A percentile compares a stretch with the other conserved stretches of the same genome.
These are phyloP conservation scores for Microplitis demolitor DNA, from an alignment of 1,140 invertebrate species.

Conservation along the genomic window DNA sequence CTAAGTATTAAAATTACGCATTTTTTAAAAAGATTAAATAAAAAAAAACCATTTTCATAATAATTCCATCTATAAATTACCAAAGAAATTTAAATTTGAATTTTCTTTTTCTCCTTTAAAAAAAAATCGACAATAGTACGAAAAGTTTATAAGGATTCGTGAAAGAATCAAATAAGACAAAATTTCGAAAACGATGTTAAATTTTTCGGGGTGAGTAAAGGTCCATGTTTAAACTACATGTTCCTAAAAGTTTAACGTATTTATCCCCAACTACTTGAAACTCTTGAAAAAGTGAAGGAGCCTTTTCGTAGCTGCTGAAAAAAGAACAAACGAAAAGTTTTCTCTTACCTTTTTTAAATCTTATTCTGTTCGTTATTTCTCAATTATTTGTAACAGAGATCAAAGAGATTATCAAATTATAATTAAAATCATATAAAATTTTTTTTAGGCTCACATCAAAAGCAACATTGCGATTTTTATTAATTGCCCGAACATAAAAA, in stretches of 20 bases:
- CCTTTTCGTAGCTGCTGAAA: not conserved
- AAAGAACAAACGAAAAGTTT: not conserved
- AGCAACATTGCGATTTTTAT: not conserved
- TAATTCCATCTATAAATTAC: not conserved
- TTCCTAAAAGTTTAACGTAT: slow-evolving; percentile 31
- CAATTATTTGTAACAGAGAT: no score
- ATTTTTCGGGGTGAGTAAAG: slow-evolving; percentile 28
- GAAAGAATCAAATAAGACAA: not conserved
- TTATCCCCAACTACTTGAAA: slow-evolving; percentile 17
- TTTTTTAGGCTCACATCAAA: no score
- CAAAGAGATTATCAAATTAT: no score
- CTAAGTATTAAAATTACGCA: no score
- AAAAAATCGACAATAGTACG: not conserved
- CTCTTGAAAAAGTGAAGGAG: not conserved
- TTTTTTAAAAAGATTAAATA: not conserved
- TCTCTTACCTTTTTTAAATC: not conserved
- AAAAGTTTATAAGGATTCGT: not conserved
- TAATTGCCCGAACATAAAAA: not conserved
- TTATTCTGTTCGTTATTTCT: no score
- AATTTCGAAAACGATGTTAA: slow-evolving; percentile 31
- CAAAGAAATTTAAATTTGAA: not conserved
- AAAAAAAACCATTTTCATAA: not conserved
- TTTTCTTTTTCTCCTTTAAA: not conserved
- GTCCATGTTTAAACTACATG: slow-evolving; percentile 24
- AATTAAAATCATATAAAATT: no score